Base-by-base conservation (phyloP, 2,797 vertebrate species). In the Hypotaenidia okinawae region DNA sequence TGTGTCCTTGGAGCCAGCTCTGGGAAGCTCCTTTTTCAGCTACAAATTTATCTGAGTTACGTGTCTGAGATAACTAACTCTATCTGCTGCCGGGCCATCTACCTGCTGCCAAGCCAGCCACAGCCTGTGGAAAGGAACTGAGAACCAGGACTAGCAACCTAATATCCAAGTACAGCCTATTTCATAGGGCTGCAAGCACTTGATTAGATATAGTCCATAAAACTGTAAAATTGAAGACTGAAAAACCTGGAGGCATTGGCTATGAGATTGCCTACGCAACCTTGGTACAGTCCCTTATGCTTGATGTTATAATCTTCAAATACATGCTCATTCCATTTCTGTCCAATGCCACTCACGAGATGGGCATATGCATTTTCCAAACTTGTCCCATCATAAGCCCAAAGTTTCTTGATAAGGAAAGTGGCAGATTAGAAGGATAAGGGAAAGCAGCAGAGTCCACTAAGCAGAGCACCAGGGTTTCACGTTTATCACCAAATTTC, bases 211-310 rank as follows among this genome's bases (percentile, higher is more conserved):
- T 0, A 61, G 58, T 37, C 28, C 49, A 57, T 19, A 30, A 80
- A 81, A 72, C 21, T 27, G 49, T 33, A 78, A 66, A 81, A 74
- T 5, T 12, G 3, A 78, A 82, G 49, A 16, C 25, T 51, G 49
- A 67, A 68, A 85, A 68, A 16, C 2, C 3, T 5, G 11, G 72
- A 68, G 18, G 10, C 45, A 58, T 10, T 54, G 52, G 28, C 21
- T 41, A 14, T 37, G 51, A 72, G 39, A 43, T 2, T 49, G 28
- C 6, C 54, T 35, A 23, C 0, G 0, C 1, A 61, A 47, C 13
- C 12, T 33, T 35, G 27, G 16, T 13, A n/a, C 21, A 13, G 13
- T 64, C 62, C 35, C 70, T 77, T 51, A 25, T 5, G 7, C 7
- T 32, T 3, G 10, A 52, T 24, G 59, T 33, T 22, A 76, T n/a